These are phyloP conservation scores for Zosterops pallidus DNA, from an alignment of 2,113 vertebrate genomes.

Conservation along the genomic window DNA sequence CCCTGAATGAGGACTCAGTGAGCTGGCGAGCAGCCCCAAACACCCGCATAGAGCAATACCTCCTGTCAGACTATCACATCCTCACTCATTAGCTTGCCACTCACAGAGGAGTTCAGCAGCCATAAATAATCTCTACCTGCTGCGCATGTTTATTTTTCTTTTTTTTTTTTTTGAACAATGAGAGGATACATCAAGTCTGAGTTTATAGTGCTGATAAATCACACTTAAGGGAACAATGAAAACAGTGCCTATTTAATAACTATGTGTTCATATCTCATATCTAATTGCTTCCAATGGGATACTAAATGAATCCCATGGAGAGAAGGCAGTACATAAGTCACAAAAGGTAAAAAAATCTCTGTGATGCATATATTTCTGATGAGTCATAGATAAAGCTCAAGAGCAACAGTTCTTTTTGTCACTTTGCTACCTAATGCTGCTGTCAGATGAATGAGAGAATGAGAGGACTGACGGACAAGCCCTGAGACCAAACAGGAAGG, in stretches of 20 bases:
- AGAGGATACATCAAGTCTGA: constrained; percentile 30
- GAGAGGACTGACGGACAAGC: neutral
- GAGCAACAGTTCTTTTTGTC: neutral
- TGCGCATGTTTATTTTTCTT: constrained; percentile 25
- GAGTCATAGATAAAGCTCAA: constrained; percentile 19
- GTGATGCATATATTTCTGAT: constrained; percentile 48
- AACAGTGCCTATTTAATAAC: constrained; percentile 65
- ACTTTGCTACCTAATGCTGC: neutral
- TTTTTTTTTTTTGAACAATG: constrained; percentile 48
- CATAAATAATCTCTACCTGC: neutral
- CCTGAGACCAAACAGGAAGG: neutral
- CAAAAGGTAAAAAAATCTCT: constrained; percentile 48
- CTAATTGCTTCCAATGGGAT: constrained; percentile 78
- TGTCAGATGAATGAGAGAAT: neutral
- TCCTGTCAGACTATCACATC: neutral
- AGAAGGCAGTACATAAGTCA: constrained; percentile 60
- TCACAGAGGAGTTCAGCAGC: neutral
- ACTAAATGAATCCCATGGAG: constrained; percentile 55
- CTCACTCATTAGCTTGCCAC: neutral
- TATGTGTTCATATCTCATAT: constrained; percentile 67
- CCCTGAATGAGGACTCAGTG: too few relatives aligned
- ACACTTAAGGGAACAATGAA: constrained; percentile 63
- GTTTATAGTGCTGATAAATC: constrained; percentile 61
- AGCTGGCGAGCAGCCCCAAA: too few relatives aligned
- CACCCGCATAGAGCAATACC: neutral